These are phyloP conservation scores for Gibbula magus DNA, from an alignment of 2,888 invertebrate species.

Conservation along the genomic window DNA sequence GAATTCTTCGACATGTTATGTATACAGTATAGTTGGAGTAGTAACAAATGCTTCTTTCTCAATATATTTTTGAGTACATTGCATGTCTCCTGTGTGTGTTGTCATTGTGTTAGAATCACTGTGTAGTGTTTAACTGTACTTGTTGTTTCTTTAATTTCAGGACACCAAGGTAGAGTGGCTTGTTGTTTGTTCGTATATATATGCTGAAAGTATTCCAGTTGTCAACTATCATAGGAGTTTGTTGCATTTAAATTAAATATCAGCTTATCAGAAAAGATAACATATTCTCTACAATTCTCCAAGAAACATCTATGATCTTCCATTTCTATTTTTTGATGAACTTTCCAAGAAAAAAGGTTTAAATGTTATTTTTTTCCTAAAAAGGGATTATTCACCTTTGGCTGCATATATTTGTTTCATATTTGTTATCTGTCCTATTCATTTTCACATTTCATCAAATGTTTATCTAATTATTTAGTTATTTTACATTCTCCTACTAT, in stretches of 20 bases:
- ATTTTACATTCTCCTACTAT: no score
- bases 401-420: neutral
- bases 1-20: no score
- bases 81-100: no score
- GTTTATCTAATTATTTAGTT: neutral
- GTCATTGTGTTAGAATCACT: no score
- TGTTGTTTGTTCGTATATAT: neutral
- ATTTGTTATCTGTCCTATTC: constrained; percentile 3
- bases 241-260: neutral
- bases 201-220: neutral
- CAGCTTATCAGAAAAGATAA: neutral
- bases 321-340: neutral
- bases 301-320: neutral
- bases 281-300: neutral
- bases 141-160: constrained; percentile 15
- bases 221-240: neutral
- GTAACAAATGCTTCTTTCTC: no score
- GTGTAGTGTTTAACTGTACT: neutral
- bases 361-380: no score
- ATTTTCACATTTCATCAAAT: no score
- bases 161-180: constrained; percentile 30
- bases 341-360: neutral
- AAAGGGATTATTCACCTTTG: no score
- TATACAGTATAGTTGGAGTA: no score
- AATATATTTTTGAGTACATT: no score